Percentiles rank a stretch among this genome's conserved stretches.
Evolutionary conservation across 2,113 vertebrate genomes (phyloP).

Genomic region (Indicator indicator): DNA sequence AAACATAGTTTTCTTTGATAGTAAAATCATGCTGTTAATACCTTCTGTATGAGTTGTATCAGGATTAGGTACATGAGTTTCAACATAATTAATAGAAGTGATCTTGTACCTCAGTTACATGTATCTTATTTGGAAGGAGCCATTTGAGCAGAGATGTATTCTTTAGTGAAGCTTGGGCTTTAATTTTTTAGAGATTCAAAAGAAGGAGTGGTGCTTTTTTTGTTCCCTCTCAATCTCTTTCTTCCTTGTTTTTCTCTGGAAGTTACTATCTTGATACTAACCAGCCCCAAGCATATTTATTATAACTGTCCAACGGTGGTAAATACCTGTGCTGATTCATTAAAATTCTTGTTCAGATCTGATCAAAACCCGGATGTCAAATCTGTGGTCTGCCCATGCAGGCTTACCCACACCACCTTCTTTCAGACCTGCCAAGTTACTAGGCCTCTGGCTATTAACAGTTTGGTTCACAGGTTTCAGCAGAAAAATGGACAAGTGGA

Average conservation of each 20-base stretch:
- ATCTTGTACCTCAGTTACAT: not conserved
- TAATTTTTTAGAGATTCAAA: conserved; percentile 6
- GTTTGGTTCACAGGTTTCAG: conserved; percentile 18
- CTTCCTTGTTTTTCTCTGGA: conserved; percentile 40
- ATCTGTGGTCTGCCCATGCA: conserved; percentile 19
- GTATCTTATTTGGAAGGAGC: not conserved
- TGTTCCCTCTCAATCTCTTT: not conserved
- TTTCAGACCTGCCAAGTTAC: conserved; percentile 40
- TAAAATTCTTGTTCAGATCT: conserved; percentile 52
- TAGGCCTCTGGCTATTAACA: conserved; percentile 34
- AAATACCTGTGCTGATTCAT: conserved; percentile 51
- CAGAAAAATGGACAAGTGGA: conserved; percentile 38
- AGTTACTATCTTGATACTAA: conserved; percentile 19
- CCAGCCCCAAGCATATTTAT: conserved; percentile 42
- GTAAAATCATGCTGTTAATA: not conserved
- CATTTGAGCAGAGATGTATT: not conserved
- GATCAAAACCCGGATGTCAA: conserved; percentile 49
- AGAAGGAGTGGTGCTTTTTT: conserved; percentile 1
- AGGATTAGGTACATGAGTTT: not conserved
- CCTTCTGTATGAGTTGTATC: not conserved
- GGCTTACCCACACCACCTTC: conserved; percentile 15
- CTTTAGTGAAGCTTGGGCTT: conserved; percentile 7
- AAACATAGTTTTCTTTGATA: not conserved
- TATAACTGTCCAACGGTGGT: conserved; percentile 14
- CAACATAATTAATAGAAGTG: not conserved